Evolutionary conservation across 2,113 vertebrate genomes (phyloP).

Genomic region (Mohoua ochrocephala): DNA sequence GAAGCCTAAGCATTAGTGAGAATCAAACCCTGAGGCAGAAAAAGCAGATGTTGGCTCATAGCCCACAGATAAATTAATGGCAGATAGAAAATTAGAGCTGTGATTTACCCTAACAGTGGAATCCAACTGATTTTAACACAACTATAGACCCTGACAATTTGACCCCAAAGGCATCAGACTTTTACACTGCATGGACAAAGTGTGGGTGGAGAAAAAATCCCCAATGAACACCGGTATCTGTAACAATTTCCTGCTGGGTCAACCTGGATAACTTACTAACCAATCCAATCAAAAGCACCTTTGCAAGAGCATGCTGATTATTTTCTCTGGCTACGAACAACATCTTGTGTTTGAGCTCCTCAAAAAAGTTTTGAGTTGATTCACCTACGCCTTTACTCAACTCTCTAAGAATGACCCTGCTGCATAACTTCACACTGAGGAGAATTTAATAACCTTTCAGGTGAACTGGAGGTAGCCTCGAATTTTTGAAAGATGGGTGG

Average conservation of each 20-base stretch:
- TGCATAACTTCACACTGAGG: neutral
- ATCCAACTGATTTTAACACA: neutral
- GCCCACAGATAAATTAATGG: slow-evolving; percentile 2
- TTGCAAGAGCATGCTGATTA: neutral
- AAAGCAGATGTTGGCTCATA: neutral
- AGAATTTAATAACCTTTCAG: neutral
- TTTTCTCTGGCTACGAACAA: neutral
- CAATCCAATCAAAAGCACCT: neutral
- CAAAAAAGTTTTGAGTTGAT: neutral
- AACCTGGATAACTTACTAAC: neutral
- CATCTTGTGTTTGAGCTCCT: neutral
- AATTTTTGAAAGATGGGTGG: neutral
- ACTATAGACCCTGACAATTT: neutral
- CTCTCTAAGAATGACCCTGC: neutral
- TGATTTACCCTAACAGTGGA: neutral
- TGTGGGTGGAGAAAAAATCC: neutral
- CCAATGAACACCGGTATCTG: neutral
- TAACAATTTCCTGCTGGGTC: neutral
- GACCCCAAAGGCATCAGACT: neutral
- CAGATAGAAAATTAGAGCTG: neutral
- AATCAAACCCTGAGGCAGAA: neutral
- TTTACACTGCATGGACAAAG: neutral
- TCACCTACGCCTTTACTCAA: neutral
- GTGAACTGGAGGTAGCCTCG: neutral
- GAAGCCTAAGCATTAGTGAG: neutral